phyloP scores from a whole-genome alignment of 1,140 invertebrate genomes.

The Thalassaphorura encarpata region DNA sequence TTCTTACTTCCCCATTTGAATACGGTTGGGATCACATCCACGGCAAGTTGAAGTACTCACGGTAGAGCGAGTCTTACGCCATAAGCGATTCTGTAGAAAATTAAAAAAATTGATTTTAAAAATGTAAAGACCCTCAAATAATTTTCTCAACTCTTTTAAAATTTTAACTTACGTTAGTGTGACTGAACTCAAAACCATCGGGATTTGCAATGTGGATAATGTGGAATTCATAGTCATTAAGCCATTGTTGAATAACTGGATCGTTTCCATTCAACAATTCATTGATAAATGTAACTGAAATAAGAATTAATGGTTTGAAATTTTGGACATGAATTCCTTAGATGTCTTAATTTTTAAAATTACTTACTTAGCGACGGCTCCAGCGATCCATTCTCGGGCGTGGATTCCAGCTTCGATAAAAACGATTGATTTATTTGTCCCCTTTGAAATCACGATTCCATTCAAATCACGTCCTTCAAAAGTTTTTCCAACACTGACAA shows the following conservation, averaged over 20 bases:
- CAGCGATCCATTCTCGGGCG: not conserved
- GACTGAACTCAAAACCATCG: slow-evolving; percentile 45
- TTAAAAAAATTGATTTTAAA: not conserved
- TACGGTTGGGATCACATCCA: slow-evolving; percentile 57
- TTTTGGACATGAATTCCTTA: no score
- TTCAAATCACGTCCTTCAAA: not conserved
- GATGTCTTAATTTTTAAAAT: no score
- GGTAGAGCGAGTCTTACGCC: slow-evolving; percentile 51
- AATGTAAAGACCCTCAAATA: no score
- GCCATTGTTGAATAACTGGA: not conserved
- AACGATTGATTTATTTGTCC: not conserved
- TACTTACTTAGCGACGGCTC: not conserved
- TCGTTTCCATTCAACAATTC: not conserved
- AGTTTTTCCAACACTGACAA: no score
- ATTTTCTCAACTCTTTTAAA: not conserved
- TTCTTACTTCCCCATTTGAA: slow-evolving; percentile 41
- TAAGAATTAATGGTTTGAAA: no score
- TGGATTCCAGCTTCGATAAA: not conserved
- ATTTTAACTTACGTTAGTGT: not conserved
- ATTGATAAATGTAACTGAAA: no score
- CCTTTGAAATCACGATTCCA: not conserved
- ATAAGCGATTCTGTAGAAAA: slow-evolving; percentile 45
- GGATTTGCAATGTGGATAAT: slow-evolving; percentile 56
- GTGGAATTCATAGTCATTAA: slow-evolving; percentile 55
- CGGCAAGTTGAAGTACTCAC: slow-evolving; percentile 39